These are phyloP conservation scores for Agrilus planipennis DNA, from an alignment of 1,140 invertebrate genomes.

Conservation along the genomic window DNA sequence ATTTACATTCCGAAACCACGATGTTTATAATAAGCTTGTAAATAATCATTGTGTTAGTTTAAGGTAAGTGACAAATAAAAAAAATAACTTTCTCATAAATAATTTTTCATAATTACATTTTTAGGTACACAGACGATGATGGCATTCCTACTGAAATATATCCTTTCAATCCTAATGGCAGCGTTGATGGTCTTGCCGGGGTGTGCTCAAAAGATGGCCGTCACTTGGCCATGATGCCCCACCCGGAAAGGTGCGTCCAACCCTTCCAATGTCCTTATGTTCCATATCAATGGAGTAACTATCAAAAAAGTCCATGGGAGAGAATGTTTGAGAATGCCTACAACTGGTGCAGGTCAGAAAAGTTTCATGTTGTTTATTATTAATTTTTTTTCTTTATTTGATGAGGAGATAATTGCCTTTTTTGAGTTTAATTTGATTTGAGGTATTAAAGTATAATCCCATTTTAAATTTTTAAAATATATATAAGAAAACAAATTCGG, in stretches of 20 bases:
- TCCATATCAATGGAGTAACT: slow-evolving; percentile 39
- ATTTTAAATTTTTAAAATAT: too few relatives aligned
- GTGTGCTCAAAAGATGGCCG: slow-evolving; percentile 81
- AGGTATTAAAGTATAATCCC: too few relatives aligned
- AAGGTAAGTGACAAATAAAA: too few relatives aligned
- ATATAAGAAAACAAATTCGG: too few relatives aligned
- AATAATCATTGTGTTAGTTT: slow-evolving; percentile 56
- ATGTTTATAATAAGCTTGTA: slow-evolving; percentile 44
- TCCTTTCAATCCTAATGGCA: slow-evolving; percentile 92
- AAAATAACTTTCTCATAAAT: too few relatives aligned
- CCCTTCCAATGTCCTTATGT: slow-evolving; percentile 79
- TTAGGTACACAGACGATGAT: slow-evolving; percentile 79
- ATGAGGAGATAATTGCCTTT: too few relatives aligned
- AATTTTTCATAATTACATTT: too few relatives aligned
- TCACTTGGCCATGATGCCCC: slow-evolving; percentile 96
- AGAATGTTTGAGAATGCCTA: slow-evolving; percentile 87
- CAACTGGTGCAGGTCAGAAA: slow-evolving; percentile 50
- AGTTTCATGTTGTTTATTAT: slow-evolving; percentile 5
- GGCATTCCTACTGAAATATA: slow-evolving; percentile 66
- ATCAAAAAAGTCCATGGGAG: slow-evolving; percentile 72
- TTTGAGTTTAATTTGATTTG: too few relatives aligned
- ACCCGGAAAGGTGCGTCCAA: slow-evolving; percentile 82
- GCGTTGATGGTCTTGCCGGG: slow-evolving; percentile 70
- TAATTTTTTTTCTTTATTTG: slow-evolving; percentile 3
- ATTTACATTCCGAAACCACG: slow-evolving; percentile 45